A percentile compares a stretch with the other conserved stretches of the same genome.
Conservation (phyloP, 2,797 vertebrate species). For the Channa striata region DNA sequence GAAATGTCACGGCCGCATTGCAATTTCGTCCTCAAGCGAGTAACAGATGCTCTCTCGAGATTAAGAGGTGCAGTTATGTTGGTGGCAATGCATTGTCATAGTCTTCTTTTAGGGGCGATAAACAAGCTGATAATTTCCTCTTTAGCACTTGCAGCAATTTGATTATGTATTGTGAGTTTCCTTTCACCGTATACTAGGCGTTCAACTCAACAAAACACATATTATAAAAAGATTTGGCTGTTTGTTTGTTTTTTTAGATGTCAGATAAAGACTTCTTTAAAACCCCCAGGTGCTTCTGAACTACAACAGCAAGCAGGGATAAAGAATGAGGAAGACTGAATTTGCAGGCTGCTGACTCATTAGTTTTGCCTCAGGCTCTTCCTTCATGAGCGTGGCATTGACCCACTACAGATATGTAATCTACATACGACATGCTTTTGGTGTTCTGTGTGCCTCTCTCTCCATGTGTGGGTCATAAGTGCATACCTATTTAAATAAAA, state of each 20-base stretch:
- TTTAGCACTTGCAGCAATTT: not conserved
- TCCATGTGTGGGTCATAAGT: constrained; percentile 21
- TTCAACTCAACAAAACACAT: too few species aligned
- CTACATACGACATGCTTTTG: not conserved
- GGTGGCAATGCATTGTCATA: not conserved
- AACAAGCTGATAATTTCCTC: not conserved
- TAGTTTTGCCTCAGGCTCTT: constrained; percentile 35
- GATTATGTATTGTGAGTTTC: too few species aligned
- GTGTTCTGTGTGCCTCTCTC: not conserved
- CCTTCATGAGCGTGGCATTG: constrained; percentile 12
- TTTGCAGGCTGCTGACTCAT: constrained; percentile 59
- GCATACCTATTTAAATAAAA: constrained; percentile 45
- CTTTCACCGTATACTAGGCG: too few species aligned
- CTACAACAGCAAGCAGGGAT: constrained; percentile 33
- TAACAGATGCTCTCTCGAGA: too few species aligned
- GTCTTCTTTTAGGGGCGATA: not conserved
- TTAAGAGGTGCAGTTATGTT: too few species aligned
- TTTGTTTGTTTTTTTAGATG: not conserved
- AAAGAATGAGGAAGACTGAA: constrained; percentile 38
- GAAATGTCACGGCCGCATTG: not conserved
- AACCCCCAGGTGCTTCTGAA: constrained; percentile 27
- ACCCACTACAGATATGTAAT: not conserved
- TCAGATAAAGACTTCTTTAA: constrained; percentile 6
- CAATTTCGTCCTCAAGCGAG: not conserved
- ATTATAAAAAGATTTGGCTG: not conserved